These are phyloP conservation scores for Caenorhabditis sp. DNA, from an alignment of 2,888 invertebrate genomes.

Conservation along the genomic window DNA sequence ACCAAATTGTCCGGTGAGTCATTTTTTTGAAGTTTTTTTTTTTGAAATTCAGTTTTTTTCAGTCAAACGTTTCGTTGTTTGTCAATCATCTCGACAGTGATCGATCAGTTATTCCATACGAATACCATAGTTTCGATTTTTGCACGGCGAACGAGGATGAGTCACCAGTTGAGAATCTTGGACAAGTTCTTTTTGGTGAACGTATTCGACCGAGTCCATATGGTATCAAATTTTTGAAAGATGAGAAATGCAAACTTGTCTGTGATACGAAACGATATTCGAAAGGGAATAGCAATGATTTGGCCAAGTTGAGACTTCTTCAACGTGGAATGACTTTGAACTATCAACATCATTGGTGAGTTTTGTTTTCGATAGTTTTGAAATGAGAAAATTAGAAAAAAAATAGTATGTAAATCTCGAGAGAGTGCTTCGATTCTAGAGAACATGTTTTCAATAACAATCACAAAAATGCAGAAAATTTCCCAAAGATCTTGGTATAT, in stretches of 20 bases:
- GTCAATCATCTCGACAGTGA: slow-evolving; percentile 97
- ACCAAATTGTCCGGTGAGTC: slow-evolving; percentile 82
- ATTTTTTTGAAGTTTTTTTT: neutral
- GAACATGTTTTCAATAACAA: no score
- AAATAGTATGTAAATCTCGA: no score
- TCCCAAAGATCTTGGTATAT: no score
- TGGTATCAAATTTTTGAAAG: slow-evolving; percentile 81
- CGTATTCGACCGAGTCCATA: slow-evolving; percentile 93
- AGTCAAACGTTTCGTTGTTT: slow-evolving; percentile 87
- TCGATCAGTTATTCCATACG: slow-evolving; percentile 96
- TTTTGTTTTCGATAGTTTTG: neutral
- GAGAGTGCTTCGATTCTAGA: no score
- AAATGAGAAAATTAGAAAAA: no score
- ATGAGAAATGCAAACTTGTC: slow-evolving; percentile 74
- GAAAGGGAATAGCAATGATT: slow-evolving; percentile 75
- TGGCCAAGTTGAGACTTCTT: slow-evolving; percentile 80
- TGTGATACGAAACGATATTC: slow-evolving; percentile 78
- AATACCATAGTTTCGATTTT: slow-evolving; percentile 95
- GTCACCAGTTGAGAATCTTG: slow-evolving; percentile 94
- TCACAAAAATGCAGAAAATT: no score
- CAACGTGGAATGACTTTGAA: slow-evolving; percentile 91
- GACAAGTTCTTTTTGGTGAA: slow-evolving; percentile 99
- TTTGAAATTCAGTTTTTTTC: slow-evolving; percentile 74
- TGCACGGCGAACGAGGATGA: slow-evolving; percentile 79
- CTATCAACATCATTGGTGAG: slow-evolving; percentile 94